Conservation (phyloP, 2,797 vertebrate genomes). For the Xenops minutus region DNA sequence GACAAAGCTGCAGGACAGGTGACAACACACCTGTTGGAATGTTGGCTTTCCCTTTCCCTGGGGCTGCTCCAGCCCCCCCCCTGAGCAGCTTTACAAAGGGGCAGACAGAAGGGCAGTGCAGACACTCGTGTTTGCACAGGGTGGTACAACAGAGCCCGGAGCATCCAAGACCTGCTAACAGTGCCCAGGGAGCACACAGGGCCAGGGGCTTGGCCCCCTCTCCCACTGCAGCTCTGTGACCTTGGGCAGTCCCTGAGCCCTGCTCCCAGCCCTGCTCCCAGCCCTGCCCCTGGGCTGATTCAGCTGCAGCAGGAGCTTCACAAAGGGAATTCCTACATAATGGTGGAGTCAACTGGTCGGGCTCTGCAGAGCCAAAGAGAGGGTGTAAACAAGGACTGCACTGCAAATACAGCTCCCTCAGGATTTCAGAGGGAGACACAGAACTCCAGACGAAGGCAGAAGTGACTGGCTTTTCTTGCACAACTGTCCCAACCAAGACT, state of each 20-base stretch:
- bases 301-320: not conserved
- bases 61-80: not conserved
- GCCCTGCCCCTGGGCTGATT: not conserved
- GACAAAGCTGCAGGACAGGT: not conserved
- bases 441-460: not conserved
- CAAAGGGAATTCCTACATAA: not conserved
- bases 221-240: not conserved
- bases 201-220: not conserved
- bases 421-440: not conserved
- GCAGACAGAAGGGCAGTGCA: not conserved
- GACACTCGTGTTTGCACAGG: not conserved
- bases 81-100: not conserved
- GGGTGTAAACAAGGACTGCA: not conserved
- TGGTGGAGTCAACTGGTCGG: not conserved
- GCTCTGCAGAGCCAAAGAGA: not conserved
- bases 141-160: accelerated
- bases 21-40: not conserved
- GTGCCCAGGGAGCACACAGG: not conserved
- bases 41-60: not conserved
- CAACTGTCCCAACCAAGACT: not conserved
- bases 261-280: not conserved
- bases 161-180: not conserved
- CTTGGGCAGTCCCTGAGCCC: not conserved
- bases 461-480: not conserved
- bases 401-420: not conserved